These are phyloP conservation scores for Acutogordius australiensis DNA, from an alignment of 2,888 invertebrate species.

Conservation along the genomic window DNA sequence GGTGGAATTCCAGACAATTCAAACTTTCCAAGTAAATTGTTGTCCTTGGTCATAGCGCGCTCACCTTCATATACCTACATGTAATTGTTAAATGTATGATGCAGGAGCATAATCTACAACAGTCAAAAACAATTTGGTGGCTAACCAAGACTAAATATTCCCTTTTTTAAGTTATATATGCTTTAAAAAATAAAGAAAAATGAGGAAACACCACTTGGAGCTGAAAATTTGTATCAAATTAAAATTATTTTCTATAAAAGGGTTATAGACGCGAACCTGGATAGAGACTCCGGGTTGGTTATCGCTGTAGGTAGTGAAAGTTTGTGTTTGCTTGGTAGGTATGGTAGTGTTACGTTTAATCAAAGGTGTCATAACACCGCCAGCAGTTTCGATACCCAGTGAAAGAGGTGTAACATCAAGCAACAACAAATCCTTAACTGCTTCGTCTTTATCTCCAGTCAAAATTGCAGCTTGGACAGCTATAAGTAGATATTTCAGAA, in stretches of 20 bases:
- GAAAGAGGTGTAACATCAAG: slow-evolving; percentile 72
- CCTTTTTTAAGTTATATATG: too few relatives aligned
- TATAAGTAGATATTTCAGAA: too few relatives aligned
- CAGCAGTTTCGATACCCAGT: slow-evolving; percentile 60
- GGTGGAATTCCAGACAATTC: slow-evolving; percentile 84
- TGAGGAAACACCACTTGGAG: too few relatives aligned
- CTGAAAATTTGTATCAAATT: too few relatives aligned
- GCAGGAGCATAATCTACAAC: too few relatives aligned
- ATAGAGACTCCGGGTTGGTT: slow-evolving; percentile 83
- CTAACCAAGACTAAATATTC: too few relatives aligned
- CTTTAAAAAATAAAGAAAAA: too few relatives aligned
- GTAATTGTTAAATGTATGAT: too few relatives aligned
- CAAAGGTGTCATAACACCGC: slow-evolving; percentile 72
- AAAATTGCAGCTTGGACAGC: slow-evolving; percentile 84
- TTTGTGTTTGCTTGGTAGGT: slow-evolving; percentile 72
- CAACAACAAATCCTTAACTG: slow-evolving; percentile 54
- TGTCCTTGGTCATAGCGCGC: slow-evolving; percentile 58
- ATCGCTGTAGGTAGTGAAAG: slow-evolving; percentile 82
- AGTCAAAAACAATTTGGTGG: too few relatives aligned
- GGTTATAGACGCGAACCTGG: too few relatives aligned
- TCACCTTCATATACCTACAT: slow-evolving; percentile 25
- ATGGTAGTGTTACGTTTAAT: slow-evolving; percentile 91
- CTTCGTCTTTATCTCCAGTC: slow-evolving; percentile 37
- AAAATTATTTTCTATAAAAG: too few relatives aligned
- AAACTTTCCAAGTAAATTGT: slow-evolving; percentile 69